Evolutionary conservation across 2,888 invertebrate genomes (phyloP), one percentile per base, ranked within the genome.

Genomic region (Eurytoma adleriae): DNA sequence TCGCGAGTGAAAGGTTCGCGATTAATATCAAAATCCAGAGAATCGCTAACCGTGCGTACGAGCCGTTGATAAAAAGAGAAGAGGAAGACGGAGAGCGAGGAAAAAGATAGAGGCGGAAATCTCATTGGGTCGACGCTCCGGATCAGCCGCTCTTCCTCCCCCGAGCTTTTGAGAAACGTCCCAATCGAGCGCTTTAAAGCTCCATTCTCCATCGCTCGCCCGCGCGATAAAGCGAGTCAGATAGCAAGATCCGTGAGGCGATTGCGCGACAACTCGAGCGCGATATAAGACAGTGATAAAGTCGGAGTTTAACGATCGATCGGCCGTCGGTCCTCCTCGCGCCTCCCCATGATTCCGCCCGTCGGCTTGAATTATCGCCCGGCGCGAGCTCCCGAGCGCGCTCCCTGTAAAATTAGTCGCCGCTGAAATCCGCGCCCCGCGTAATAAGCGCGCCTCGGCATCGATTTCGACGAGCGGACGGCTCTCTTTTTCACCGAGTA

Each of bases 241-340:
- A 77, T 71, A 76, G 77, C 73, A 59, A 80, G 80, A 80, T 73
- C 57, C 68, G 52, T 12, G 62, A 74, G 40, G 71, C 66, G 80
- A 80, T 80, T 76, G 50, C 40, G 73, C 64, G 77, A 73, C 77
- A 79, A 82, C 66, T 82, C 79, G 40, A 79, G 82, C 82, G 77
- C 82, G 82, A 82, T 77, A 79, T 82, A 82, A 82, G 82, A 82
- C 82, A 79, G 82, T 82, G 82, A 82, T 82, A 79, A 79, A 82
- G 79, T 64, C 73, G n/a, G 67, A 77, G 79, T 77, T 79, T 79
- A 82, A 82, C 77, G 82, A 82, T 82, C 82, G 82, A 82, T 27
- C 57, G 16, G 14, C n/a, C 18, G 24, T n/a, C 20, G 64, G 24
- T 16, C 12, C 16, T 14, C 14, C 12, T 20, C 10, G 12, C 48